A percentile compares a stretch with the other conserved stretches of the same genome.
Evolutionary conservation across 2,113 vertebrate species (phyloP).

Genomic region (Lucifuga dentata): DNA sequence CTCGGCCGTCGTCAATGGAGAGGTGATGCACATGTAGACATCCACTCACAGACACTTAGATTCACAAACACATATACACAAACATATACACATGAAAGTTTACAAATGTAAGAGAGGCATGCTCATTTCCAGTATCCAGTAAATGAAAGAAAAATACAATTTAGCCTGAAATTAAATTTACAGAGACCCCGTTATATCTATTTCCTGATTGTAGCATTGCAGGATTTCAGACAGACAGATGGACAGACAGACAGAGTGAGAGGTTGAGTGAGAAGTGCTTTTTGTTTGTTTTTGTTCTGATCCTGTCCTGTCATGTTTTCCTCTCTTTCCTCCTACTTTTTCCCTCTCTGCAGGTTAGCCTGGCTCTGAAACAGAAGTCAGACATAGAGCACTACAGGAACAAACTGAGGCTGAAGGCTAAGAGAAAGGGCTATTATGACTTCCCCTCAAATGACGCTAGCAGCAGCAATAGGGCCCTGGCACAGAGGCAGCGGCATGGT

Average conservation of each 20-base stretch:
- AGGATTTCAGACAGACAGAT: too few species aligned
- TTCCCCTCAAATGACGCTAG: conserved; percentile 87
- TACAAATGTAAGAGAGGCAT: too few species aligned
- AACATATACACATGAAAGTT: background rate
- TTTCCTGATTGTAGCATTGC: too few species aligned
- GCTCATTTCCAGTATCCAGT: too few species aligned
- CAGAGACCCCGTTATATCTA: too few species aligned
- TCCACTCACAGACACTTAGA: background rate
- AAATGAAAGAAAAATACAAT: too few species aligned
- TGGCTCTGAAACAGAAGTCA: conserved; percentile 97
- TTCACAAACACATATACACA: background rate
- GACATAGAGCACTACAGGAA: conserved; percentile 99
- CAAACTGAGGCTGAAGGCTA: conserved; percentile 96
- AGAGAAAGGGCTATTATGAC: conserved; percentile 97
- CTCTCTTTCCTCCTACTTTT: conserved; percentile 1
- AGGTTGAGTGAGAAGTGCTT: background rate
- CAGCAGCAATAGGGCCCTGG: conserved; percentile 70
- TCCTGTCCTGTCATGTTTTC: conserved; percentile 6
- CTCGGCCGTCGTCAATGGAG: conserved; percentile 89
- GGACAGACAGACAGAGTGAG: too few species aligned
- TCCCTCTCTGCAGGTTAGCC: conserved; percentile 87
- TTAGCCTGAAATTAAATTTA: too few species aligned
- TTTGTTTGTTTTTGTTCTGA: conserved; percentile 1
- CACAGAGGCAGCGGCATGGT: conserved; percentile 83
- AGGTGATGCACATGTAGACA: conserved; percentile 82